Evolutionary conservation across 2,113 vertebrate genomes (phyloP), one percentile per base, ranked within the genome.

Genomic region (Potamarius usumacintae): DNA sequence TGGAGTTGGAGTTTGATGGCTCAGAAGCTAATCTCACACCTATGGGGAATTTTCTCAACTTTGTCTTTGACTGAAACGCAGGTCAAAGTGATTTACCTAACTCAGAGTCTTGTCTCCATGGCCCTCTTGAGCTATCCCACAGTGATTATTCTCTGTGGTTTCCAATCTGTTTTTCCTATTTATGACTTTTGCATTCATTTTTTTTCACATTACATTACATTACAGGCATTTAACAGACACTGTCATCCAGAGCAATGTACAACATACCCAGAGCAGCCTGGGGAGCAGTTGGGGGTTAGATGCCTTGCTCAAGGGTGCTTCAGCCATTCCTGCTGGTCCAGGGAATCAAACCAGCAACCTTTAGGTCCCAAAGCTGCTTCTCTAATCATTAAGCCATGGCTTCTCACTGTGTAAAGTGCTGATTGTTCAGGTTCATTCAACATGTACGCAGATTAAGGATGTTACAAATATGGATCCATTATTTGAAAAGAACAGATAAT

Each of bases 1-100:
- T 30, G 79, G 27, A 77, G 55, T 30, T 27, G n/a, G 52, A n/a
- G 34, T 63, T 57, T 30, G 27, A 48, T 85, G 57, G 67, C 79
- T 88, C 60, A 77, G 71, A 30, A 82, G 81, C 63, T 65, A 88
- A 88, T 53, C 34, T 12, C 81, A 53, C 65, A 30, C 42, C 25
- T 42, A 83, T n/a, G 87, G 87, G 20, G 81, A 27, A 60, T 85
- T 79, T 72, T 18, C 63, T 57, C 52, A 84, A 25, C 53, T 15
- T 60, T 67, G 65, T 7, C 50, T 72, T 57, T 65, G 74, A 55
- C 34, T 25, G 22, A 30, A 25, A 42, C 4, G 42, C 42, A 48
- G 17, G 14, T 42, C 30, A 15, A 86, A n/a, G 18, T 30, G 50
- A 65, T 57, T 62, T 25, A 1, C 15, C 7, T 77, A 55, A 85